Evolutionary conservation across 2,888 invertebrate species (phyloP), one percentile per base, ranked within the genome.

Genomic region (Brachylomia viminalis): DNA sequence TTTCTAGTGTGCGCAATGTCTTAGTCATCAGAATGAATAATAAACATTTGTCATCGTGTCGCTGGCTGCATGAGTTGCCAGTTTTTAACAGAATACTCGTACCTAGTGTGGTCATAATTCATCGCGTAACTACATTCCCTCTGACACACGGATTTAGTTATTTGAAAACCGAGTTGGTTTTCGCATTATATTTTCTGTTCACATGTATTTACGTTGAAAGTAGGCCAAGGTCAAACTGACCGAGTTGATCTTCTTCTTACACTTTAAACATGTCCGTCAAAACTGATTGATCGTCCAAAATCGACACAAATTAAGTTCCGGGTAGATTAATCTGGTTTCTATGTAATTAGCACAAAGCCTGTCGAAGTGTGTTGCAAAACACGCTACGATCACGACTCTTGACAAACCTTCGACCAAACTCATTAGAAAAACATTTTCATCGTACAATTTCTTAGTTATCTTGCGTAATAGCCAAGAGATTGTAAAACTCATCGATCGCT

Each of bases 1-100:
- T 33, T n/a, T 23, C 0, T 17, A 33, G 1, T 42, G 11, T 79
- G 45, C 33, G 71, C 42, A 59, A 6, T 7, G 45, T 38, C 38
- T 64, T 80, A 80, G n/a, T 77, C 67, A 77, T 77, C 33, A 54
- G 4, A 72, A 69, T 84, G 38, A 69, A 84, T 79, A 61, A 81
- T 82, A 56, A 62, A 80, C 52, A 71, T 67, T 77, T 73, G 59
- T 83, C 82, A 82, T 81, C 64, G 38, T 66, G 75, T 42, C 45
- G n/a, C 61, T 38, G 27, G 68, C 59, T 65, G 45, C 69, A 75
- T 62, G 77, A 82, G 69, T 78, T 23, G 59, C 45, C 42, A 72
- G 69, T 75, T 86, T 74, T 70, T 61, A 86, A 70, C 64, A 66
- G 52, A 15, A 67, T 67, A 67, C 52, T 68, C 61, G 62, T 33